Conservation (phyloP, 2,113 vertebrate genomes). For the Gallinago undulata region DNA sequence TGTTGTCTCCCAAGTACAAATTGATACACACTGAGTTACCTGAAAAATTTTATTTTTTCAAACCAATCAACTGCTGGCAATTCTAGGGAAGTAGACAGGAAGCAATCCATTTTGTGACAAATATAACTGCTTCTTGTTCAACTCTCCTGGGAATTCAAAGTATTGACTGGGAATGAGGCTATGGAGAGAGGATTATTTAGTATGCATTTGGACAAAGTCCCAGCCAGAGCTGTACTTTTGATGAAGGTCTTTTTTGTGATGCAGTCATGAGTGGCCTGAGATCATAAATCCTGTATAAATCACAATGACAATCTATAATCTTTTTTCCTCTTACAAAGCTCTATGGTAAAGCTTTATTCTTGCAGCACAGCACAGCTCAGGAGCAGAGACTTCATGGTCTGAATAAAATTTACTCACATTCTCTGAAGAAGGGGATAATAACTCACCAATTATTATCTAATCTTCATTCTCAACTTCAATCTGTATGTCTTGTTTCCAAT, state of each 20-base stretch:
- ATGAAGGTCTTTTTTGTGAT: background rate
- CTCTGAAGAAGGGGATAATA: background rate
- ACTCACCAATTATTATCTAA: background rate
- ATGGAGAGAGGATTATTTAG: background rate
- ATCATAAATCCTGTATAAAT: background rate
- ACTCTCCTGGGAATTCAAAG: background rate
- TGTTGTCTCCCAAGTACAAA: background rate
- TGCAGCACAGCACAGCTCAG: background rate
- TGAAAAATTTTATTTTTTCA: background rate
- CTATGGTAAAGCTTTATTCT: background rate
- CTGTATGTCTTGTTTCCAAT: background rate
- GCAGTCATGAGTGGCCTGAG: background rate
- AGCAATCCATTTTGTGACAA: background rate
- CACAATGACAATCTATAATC: background rate
- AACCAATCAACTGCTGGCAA: background rate
- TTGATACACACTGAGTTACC: background rate
- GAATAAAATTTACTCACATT: background rate
- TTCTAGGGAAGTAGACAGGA: background rate
- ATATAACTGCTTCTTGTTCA: background rate
- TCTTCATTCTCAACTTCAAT: background rate
- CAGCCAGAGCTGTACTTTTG: background rate
- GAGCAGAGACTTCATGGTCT: background rate
- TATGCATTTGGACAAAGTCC: background rate
- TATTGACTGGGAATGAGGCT: background rate
- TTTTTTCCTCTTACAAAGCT: background rate